A percentile compares a stretch with the other conserved stretches of the same genome.
Evolutionary conservation across 2,888 invertebrate species (phyloP).

Genomic region (Diaprepes abbreviatus): DNA sequence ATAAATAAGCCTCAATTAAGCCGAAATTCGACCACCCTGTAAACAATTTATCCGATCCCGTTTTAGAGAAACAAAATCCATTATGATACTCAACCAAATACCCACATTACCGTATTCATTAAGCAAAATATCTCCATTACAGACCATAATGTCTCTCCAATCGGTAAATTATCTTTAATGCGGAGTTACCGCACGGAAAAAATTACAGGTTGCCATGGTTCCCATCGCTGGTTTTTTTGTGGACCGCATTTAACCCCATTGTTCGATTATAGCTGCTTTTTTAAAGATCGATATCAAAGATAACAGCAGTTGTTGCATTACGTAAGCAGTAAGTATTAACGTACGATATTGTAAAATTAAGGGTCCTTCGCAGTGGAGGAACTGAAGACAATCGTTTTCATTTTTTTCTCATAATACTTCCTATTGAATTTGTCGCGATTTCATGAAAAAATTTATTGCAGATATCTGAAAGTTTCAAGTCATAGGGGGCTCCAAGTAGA

Average conservation of each 20-base stretch:
- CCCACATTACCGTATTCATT: constrained; percentile 29
- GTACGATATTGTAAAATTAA: no score
- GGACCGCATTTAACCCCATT: constrained; percentile 18
- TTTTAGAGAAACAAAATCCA: constrained; percentile 12
- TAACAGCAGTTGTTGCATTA: constrained; percentile 14
- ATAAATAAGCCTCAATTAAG: not conserved
- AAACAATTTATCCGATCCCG: constrained; percentile 4
- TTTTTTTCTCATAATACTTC: no score
- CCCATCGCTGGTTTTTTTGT: constrained; percentile 21
- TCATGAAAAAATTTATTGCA: no score
- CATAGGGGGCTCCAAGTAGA: no score
- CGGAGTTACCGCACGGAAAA: constrained; percentile 27
- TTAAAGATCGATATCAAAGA: constrained; percentile 22
- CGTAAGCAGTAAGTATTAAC: not conserved
- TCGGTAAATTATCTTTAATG: constrained; percentile 32
- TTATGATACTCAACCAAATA: constrained; percentile 13
- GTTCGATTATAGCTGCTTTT: constrained; percentile 7
- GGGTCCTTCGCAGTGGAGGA: no score
- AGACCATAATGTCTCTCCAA: constrained; percentile 23
- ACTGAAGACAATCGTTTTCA: no score
- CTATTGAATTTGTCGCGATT: no score
- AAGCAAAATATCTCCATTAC: constrained; percentile 36
- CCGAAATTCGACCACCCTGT: constrained; percentile 12
- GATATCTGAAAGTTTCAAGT: no score
- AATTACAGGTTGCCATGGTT: constrained; percentile 35